Evolutionary conservation across 1,140 invertebrate species (phyloP).

Genomic region (Pseudomyrmex gracilis): DNA sequence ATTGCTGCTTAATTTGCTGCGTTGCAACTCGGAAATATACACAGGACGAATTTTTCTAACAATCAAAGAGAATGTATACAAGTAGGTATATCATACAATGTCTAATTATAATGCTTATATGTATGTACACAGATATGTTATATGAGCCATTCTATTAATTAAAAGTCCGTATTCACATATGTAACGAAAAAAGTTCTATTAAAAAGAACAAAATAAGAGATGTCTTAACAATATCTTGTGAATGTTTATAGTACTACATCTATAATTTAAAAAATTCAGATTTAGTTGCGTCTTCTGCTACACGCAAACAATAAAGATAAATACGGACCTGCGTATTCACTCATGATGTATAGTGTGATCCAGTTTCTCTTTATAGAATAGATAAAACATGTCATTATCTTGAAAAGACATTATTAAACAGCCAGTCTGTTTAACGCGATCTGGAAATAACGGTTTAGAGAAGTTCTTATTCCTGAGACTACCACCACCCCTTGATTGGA

Average conservation of each 20-base stretch:
- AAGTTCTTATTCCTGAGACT: slow-evolving; percentile 4
- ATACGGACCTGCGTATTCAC: neutral
- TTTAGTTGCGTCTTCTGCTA: neutral
- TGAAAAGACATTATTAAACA: slow-evolving; percentile 32
- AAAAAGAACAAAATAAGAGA: neutral
- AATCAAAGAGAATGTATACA: slow-evolving; percentile 55
- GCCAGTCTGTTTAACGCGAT: slow-evolving; percentile 17
- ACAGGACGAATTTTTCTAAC: slow-evolving; percentile 49
- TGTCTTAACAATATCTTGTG: too few relatives aligned
- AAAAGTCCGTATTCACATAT: slow-evolving; percentile 1
- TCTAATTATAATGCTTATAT: slow-evolving; percentile 59
- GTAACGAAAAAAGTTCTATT: neutral
- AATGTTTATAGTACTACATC: too few relatives aligned
- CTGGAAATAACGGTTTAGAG: slow-evolving; percentile 60
- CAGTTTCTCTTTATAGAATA: slow-evolving; percentile 16
- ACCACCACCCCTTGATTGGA: neutral
- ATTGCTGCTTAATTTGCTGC: slow-evolving; percentile 29
- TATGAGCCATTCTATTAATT: slow-evolving; percentile 27
- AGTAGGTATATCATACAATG: slow-evolving; percentile 63
- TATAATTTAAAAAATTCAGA: neutral
- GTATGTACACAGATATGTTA: slow-evolving; percentile 70
- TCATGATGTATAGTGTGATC: neutral
- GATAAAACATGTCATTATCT: slow-evolving; percentile 4
- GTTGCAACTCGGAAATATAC: slow-evolving; percentile 34
- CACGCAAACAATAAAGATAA: slow-evolving; percentile 11